Evolutionary conservation across 2,797 vertebrate genomes (phyloP).

Genomic region (Callimico goeldii): DNA sequence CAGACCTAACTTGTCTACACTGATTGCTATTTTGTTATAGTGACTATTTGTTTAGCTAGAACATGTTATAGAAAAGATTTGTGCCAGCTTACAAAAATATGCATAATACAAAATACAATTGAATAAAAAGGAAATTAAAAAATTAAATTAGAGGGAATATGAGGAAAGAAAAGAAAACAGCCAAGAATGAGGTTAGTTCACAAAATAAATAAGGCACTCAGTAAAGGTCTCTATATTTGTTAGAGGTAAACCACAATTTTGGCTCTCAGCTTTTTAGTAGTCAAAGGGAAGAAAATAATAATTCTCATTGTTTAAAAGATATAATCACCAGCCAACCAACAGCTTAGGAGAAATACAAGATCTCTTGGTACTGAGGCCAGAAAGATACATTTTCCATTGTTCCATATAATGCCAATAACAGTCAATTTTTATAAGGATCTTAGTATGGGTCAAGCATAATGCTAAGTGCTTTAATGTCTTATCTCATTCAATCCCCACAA

Average conservation of each 20-base stretch:
- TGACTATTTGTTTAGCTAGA: constrained; percentile 44
- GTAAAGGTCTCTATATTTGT: constrained; percentile 26
- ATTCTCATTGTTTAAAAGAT: background rate
- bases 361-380: constrained; percentile 6
- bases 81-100: constrained; percentile 40
- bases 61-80: constrained; percentile 6
- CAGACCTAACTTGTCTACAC: background rate
- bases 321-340: constrained; percentile 9
- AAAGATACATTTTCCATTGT: constrained; percentile 2
- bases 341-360: constrained; percentile 1
- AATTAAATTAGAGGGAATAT: constrained; percentile 64
- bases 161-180: constrained; percentile 40
- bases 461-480: background rate
- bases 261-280: background rate
- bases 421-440: background rate
- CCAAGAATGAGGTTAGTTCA: constrained; percentile 51
- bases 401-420: background rate
- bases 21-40: constrained; percentile 14
- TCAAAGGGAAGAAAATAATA: constrained; percentile 44
- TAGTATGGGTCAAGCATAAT: background rate
- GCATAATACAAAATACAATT: constrained; percentile 43
- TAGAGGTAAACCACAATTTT: constrained; percentile 44
- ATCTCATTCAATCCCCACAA: background rate
- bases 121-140: constrained; percentile 62
- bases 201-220: constrained; percentile 53